Conservation (phyloP, 2,113 vertebrate species). For the Phyllostomus hastatus region DNA sequence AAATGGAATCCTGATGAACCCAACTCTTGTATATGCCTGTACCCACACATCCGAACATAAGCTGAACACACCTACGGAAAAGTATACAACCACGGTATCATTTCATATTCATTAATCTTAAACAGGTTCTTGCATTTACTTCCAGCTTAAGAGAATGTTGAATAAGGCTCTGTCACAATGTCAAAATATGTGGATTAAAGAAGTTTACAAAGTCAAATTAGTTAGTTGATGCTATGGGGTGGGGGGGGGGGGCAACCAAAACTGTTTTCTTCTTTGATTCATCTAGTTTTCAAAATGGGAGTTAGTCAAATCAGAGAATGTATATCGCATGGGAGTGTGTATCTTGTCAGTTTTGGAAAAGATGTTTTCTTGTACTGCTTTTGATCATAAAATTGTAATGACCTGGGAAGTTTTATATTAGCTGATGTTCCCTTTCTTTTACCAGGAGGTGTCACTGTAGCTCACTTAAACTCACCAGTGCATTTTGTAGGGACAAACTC, state of each 20-base stretch:
- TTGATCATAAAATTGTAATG: background rate
- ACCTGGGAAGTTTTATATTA: background rate
- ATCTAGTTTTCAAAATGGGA: slow-evolving; percentile 9
- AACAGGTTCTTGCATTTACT: background rate
- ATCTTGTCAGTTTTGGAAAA: background rate
- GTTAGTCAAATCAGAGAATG: background rate
- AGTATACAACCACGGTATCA: background rate
- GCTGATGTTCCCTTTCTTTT: slow-evolving; percentile 42
- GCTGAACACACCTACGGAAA: background rate
- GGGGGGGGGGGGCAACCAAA: background rate
- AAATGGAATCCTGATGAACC: background rate
- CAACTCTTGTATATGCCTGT: background rate
- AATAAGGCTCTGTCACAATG: background rate
- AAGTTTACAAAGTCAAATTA: background rate
- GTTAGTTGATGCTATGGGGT: background rate
- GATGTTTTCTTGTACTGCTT: background rate
- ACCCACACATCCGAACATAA: background rate
- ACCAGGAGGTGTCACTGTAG: slow-evolving; percentile 84
- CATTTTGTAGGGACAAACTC: background rate
- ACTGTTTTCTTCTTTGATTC: background rate
- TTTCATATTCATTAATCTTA: background rate
- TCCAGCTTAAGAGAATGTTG: background rate
- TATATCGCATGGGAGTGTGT: background rate
- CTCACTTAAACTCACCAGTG: slow-evolving; percentile 64
- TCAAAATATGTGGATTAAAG: background rate